Evolutionary conservation across 2,888 invertebrate genomes (phyloP).

Genomic region (Osmoderma eremita): DNA sequence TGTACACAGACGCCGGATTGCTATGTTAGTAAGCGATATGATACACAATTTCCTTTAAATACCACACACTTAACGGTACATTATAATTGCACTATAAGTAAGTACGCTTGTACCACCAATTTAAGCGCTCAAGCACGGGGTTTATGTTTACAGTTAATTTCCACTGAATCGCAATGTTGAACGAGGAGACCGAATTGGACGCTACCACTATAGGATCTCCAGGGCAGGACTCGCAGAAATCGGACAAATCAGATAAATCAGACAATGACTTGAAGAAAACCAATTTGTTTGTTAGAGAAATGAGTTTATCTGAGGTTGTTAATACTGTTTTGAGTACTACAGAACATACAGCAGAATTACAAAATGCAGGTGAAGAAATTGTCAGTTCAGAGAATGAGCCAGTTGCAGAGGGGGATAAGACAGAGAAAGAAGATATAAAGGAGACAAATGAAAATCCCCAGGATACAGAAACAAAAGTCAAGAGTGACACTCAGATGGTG

Average conservation of each 20-base stretch:
- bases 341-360: constrained; percentile 6
- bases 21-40: constrained; percentile 24
- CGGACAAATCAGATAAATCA: background rate
- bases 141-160: constrained; percentile 21
- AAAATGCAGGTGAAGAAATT: background rate
- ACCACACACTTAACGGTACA: background rate
- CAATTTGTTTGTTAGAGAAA: constrained; percentile 10
- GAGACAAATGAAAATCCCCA: constrained; percentile 67
- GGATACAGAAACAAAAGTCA: constrained; percentile 71
- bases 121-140: background rate
- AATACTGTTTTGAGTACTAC: constrained; percentile 16
- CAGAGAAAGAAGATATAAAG: background rate
- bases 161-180: constrained; percentile 15
- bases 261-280: constrained; percentile 7
- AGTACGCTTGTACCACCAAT: constrained; percentile 7
- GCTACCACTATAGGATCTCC: background rate
- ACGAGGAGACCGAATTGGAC: constrained; percentile 21
- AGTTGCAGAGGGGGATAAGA: background rate
- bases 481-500: constrained; percentile 22
- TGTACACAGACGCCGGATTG: constrained; percentile 8
- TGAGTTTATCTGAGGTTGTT: constrained; percentile 15
- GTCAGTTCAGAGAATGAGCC: constrained; percentile 1
- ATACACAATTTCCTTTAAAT: constrained; percentile 7
- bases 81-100: background rate
- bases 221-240: constrained; percentile 5